Base-by-base conservation (phyloP, 2,888 invertebrate genomes). In the Torymus aiolomorphi region DNA sequence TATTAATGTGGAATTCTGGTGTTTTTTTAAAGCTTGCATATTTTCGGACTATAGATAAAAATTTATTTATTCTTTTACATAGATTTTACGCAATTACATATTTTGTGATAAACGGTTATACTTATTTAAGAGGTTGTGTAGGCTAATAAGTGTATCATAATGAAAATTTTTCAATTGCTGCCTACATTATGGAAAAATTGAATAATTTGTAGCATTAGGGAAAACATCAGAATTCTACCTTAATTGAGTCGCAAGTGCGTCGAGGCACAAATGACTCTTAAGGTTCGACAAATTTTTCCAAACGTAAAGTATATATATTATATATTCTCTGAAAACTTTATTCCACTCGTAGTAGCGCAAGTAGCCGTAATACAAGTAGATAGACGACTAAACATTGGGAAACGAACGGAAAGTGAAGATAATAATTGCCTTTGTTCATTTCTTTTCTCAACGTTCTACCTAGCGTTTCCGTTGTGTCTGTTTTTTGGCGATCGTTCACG, bases 401-500 rank as follows among this genome's bases (percentile, higher is more conserved):
- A 75, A 63, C 57, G 59, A 71, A 76, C 59, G n/a, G 20, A 77
- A 62, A 73, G 18, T 24, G 42, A 42, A 42, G 42, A 16, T 69
- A 76, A 67, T 74, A 76, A 67, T 74, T 51, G 51, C 11, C 63
- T 12, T 62, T 42, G 31, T 42, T 42, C 42, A 42, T 42, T 63
- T 56, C 12, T 70, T 63, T 69, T 18, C 16, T 59, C 11, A 65
- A 24, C 59, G 16, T 72, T 51, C 20, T 73, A 16, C 31, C 31
- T 52, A 24, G 13, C 42, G n/a, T 20, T 81, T 66, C 81, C 69
- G 16, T 62, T 69, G 51, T 4, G 14, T 62, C 24, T 65, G 12
- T 62, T 69, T 4, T 76, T 76, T 56, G 63, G 65, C 71, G n/a
- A 70, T 80, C 56, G 59, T 80, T 75, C 77, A 76, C 81, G 81